A percentile compares a stretch with the other conserved stretches of the same genome.
These are phyloP conservation scores for Akabosia matsudoensis DNA, from an alignment of 1,140 invertebrate genomes.

Conservation along the genomic window DNA sequence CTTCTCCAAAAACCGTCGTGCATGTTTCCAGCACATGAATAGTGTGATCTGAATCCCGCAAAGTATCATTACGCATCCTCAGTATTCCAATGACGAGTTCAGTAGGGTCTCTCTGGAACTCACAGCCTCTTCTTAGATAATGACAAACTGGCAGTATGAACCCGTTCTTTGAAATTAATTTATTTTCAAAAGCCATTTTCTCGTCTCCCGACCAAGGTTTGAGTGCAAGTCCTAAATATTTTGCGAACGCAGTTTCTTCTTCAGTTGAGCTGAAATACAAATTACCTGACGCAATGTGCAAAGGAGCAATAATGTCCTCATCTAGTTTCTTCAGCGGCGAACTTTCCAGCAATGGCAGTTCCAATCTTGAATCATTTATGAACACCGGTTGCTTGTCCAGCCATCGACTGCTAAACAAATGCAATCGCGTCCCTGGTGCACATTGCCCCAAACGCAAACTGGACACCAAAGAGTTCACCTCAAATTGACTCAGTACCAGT, in stretches of 20 bases:
- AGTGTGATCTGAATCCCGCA: not conserved
- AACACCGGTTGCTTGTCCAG: not conserved
- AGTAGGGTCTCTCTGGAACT: not conserved
- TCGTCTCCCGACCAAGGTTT: not conserved
- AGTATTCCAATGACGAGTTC: not conserved
- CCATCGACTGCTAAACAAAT: slow-evolving; percentile 19
- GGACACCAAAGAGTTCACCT: no score
- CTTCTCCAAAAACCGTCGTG: no score
- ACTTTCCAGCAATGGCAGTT: not conserved
- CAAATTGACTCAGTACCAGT: no score
- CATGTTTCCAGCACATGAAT: not conserved
- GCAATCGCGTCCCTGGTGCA: not conserved
- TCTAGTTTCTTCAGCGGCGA: not conserved
- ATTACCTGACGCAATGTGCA: not conserved
- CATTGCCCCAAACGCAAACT: no score
- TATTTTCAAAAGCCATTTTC: not conserved
- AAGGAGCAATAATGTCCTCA: not conserved
- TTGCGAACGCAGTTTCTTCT: not conserved
- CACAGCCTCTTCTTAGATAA: not conserved
- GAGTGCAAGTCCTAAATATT: not conserved
- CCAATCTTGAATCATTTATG: not conserved
- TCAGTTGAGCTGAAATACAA: not conserved
- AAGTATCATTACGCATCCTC: not conserved
- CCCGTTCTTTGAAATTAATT: not conserved
- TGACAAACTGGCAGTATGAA: not conserved